phyloP scores from a whole-genome alignment of 1,140 invertebrate species.

The Piezodorus guildinii region DNA sequence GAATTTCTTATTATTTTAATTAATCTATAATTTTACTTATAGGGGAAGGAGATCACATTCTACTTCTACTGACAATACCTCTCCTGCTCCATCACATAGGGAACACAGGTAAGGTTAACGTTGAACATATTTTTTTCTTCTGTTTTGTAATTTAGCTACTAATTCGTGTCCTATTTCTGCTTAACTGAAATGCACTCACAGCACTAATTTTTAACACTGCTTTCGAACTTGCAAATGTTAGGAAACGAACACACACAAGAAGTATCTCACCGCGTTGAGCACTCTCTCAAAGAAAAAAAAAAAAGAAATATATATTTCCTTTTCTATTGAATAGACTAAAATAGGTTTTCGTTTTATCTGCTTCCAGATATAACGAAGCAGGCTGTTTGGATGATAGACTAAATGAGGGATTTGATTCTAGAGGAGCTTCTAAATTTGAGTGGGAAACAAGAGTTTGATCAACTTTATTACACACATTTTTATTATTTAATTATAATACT shows the following conservation, averaged over 20 bases:
- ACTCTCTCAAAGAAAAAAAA: conserved; percentile 5
- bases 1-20: too few relatives aligned
- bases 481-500: not conserved
- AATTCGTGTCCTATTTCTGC: conserved; percentile 5
- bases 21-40: not conserved
- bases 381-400: conserved; percentile 25
- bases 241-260: conserved; percentile 2
- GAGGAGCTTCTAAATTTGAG: conserved; percentile 20
- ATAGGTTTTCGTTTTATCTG: conserved; percentile 26
- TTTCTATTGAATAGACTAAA: not conserved
- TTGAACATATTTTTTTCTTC: not conserved
- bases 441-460: conserved; percentile 24
- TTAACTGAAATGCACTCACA: conserved; percentile 12
- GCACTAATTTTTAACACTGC: conserved; percentile 1
- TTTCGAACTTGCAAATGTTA: conserved; percentile 3
- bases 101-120: conserved; percentile 23
- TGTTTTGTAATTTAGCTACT: not conserved
- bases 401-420: conserved; percentile 19
- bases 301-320: conserved; percentile 9
- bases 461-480: not conserved
- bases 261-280: not conserved
- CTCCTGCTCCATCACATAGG: conserved; percentile 19
- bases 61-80: conserved; percentile 22
- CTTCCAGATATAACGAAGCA: conserved; percentile 29
- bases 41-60: conserved; percentile 25